These are phyloP conservation scores for Apodemia zela DNA, from an alignment of 2,888 invertebrate genomes.

Conservation along the genomic window DNA sequence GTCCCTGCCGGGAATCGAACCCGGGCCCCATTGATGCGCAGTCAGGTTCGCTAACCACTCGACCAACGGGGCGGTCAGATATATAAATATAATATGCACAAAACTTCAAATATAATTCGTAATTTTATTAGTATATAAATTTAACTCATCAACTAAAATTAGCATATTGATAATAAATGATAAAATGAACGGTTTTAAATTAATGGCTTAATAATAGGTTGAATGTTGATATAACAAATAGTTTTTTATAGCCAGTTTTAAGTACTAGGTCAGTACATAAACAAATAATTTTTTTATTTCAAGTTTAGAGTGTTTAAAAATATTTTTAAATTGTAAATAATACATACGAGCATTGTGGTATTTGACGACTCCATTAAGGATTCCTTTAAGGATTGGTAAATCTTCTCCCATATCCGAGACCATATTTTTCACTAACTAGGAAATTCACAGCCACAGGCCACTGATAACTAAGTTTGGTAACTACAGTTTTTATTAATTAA, in stretches of 20 bases:
- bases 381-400: conserved; percentile 93
- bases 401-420: conserved; percentile 90
- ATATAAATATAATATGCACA: no score
- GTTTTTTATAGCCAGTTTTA: no score
- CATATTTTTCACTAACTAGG: conserved; percentile 68
- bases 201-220: neutral
- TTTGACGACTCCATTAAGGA: conserved; percentile 93
- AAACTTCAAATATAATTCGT: no score
- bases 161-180: neutral
- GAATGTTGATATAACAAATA: no score
- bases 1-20: no score
- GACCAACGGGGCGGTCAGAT: no score
- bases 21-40: no score
- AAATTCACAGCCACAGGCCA: conserved; percentile 74
- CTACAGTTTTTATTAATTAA: conserved; percentile 55
- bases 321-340: conserved; percentile 34
- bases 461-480: conserved; percentile 69
- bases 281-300: neutral
- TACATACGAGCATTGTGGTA: conserved; percentile 97
- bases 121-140: no score
- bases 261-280: neutral
- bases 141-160: no score
- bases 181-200: conserved; percentile 15
- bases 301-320: neutral
- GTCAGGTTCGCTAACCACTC: no score